Evolutionary conservation across 2,113 vertebrate species (phyloP).

Genomic region (Uropsilus gracilis): DNA sequence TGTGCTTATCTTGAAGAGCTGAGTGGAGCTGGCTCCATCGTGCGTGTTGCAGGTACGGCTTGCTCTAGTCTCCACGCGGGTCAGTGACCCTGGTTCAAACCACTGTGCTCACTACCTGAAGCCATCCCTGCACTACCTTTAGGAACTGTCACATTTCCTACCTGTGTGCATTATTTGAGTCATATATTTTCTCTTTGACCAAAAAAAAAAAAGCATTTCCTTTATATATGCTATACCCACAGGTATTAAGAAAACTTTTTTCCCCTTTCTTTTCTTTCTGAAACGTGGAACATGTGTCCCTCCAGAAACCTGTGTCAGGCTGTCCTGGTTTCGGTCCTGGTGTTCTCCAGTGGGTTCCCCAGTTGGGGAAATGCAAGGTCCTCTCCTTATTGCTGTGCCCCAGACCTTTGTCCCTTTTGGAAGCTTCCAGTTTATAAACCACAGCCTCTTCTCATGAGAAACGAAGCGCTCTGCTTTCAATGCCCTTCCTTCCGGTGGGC

Average conservation of each 20-base stretch:
- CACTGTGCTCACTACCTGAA: rapidly evolving
- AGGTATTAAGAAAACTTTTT: background rate
- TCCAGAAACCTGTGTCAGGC: background rate
- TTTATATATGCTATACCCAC: background rate
- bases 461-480: background rate
- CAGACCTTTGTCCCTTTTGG: background rate
- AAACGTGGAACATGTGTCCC: too few species aligned
- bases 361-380: background rate
- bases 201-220: background rate
- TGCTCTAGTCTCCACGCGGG: rapidly evolving
- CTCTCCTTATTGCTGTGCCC: rapidly evolving
- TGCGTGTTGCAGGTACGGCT: rapidly evolving
- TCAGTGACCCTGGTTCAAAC: background rate
- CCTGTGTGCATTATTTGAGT: background rate
- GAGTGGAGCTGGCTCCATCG: rapidly evolving
- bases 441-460: background rate
- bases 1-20: background rate
- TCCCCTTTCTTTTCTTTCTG: background rate
- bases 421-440: background rate
- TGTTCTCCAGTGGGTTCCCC: rapidly evolving
- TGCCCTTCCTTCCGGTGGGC: background rate
- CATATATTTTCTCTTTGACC: background rate
- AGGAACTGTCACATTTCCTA: background rate
- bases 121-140: background rate
- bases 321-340: rapidly evolving